Percentiles rank a stretch among this genome's conserved stretches.
These are phyloP conservation scores for Tachysurus fulvidraco DNA, from an alignment of 2,113 vertebrate species.

Conservation along the genomic window DNA sequence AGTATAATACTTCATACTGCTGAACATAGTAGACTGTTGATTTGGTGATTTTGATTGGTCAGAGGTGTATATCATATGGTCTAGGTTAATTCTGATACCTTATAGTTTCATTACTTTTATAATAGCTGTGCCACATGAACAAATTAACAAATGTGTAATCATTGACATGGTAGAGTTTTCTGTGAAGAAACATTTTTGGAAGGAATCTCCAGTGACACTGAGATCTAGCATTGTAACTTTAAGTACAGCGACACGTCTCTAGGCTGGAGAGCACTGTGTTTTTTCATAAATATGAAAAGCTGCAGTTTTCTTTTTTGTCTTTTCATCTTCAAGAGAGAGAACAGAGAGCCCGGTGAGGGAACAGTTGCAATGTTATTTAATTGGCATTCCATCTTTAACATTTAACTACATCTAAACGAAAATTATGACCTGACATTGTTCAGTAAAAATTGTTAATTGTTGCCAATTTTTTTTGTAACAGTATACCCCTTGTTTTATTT, in stretches of 20 bases:
- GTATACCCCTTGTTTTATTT: background rate
- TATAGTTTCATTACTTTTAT: background rate
- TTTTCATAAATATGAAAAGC: background rate
- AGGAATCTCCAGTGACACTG: background rate
- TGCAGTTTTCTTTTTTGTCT: background rate
- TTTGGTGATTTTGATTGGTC: background rate
- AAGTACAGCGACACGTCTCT: background rate
- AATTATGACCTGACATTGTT: background rate
- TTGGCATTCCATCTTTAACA: background rate
- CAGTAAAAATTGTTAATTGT: background rate
- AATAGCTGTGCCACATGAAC: no score
- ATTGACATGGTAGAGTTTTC: background rate
- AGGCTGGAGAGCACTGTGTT: background rate
- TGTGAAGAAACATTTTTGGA: background rate
- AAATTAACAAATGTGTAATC: no score
- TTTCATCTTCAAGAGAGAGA: background rate
- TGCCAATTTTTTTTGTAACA: background rate
- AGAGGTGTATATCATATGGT: background rate
- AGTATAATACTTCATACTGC: background rate
- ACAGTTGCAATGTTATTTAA: background rate
- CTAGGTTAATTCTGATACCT: background rate
- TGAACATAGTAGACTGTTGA: background rate
- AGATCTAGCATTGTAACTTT: background rate
- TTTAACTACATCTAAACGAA: background rate
- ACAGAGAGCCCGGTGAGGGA: background rate